Evolutionary conservation across 1,140 invertebrate species (phyloP).

Genomic region (Cydia pomonella): DNA sequence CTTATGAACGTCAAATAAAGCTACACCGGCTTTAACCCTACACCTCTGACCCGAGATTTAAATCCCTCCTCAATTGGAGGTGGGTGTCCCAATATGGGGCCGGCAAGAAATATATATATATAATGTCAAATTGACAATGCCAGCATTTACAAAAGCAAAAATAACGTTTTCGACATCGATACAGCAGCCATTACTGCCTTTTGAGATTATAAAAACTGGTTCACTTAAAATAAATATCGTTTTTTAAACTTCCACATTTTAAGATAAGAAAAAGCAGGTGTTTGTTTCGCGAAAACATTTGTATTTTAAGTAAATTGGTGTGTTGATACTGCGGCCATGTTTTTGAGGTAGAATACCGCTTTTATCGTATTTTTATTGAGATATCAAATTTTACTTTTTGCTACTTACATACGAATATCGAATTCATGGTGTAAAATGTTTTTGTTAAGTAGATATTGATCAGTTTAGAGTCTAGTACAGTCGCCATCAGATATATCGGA

Average conservation of each 20-base stretch:
- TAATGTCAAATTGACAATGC: too few relatives aligned
- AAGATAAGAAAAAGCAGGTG: background rate
- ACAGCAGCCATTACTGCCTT: background rate
- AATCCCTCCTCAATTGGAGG: too few relatives aligned
- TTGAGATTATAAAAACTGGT: background rate
- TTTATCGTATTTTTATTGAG: background rate
- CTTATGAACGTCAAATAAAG: too few relatives aligned
- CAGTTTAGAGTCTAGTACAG: too few relatives aligned
- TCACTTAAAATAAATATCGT: constrained; percentile 4
- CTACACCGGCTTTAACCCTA: too few relatives aligned
- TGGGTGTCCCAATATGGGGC: too few relatives aligned
- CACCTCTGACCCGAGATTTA: too few relatives aligned
- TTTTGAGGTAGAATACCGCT: background rate
- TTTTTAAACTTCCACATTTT: constrained; percentile 9
- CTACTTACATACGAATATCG: background rate
- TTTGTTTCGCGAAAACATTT: background rate
- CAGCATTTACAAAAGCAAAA: background rate
- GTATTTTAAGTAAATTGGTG: background rate
- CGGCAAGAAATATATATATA: too few relatives aligned
- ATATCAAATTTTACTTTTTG: background rate
- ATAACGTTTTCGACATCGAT: background rate
- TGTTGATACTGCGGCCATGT: background rate
- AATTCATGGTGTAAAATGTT: background rate
- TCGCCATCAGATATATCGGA: too few relatives aligned
- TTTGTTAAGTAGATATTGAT: background rate